These are phyloP conservation scores for Helleia helle DNA, from an alignment of 2,888 invertebrate genomes.

Conservation along the genomic window DNA sequence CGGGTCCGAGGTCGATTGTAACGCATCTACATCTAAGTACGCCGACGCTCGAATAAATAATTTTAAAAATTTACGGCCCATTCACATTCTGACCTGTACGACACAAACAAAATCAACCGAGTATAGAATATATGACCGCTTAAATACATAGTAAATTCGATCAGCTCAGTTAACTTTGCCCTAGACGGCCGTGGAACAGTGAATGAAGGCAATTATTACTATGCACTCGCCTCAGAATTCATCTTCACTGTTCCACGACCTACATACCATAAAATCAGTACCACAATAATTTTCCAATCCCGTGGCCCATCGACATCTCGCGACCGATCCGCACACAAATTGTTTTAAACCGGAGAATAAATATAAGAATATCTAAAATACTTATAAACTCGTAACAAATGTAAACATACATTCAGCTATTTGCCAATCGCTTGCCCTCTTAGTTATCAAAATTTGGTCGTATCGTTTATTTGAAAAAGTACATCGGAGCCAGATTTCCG, in stretches of 20 bases:
- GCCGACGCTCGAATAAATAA: conserved; percentile 49
- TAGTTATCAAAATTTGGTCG: conserved; percentile 48
- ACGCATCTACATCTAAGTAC: conserved; percentile 57
- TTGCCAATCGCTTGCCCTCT: conserved; percentile 50
- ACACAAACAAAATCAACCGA: conserved; percentile 51
- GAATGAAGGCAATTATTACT: conserved; percentile 33
- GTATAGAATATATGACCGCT: conserved; percentile 61
- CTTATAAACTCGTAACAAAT: conserved; percentile 75
- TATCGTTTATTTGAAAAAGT: conserved; percentile 47
- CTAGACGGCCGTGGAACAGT: conserved; percentile 42
- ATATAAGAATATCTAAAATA: conserved; percentile 82
- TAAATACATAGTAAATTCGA: conserved; percentile 73
- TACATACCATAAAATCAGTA: conserved; percentile 54
- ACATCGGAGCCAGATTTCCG: conserved; percentile 57
- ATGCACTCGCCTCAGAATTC: conserved; percentile 26
- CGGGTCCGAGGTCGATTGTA: conserved; percentile 59
- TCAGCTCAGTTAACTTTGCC: conserved; percentile 57
- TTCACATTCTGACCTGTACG: conserved; percentile 49
- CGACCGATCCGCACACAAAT: conserved; percentile 2
- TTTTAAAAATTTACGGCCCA: conserved; percentile 53
- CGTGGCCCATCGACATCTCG: background rate
- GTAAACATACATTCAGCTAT: conserved; percentile 65
- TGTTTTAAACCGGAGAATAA: conserved; percentile 71
- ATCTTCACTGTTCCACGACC: conserved; percentile 36
- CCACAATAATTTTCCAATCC: conserved; percentile 24